Evolutionary conservation across 2,888 invertebrate species (phyloP).

Genomic region (Cheilosia impressa): DNA sequence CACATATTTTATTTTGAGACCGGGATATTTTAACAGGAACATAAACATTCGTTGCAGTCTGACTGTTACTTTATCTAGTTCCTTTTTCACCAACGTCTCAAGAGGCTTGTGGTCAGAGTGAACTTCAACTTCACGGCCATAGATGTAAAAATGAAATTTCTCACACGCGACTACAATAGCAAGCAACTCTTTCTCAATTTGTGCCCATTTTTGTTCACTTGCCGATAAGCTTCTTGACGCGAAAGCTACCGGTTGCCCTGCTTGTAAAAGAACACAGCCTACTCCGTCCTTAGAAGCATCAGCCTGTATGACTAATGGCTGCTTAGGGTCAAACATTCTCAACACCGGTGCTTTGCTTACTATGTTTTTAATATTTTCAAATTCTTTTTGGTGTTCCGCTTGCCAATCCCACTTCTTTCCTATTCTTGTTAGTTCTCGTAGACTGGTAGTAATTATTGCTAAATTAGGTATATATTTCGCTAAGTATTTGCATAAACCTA

Average conservation of each 20-base stretch:
- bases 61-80: conserved; percentile 75
- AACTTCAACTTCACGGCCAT: conserved; percentile 75
- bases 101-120: conserved; percentile 79
- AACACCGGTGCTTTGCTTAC: conserved; percentile 30
- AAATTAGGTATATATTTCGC: conserved; percentile 74
- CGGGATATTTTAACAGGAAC: conserved; percentile 77
- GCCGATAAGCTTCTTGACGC: conserved; percentile 78
- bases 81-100: conserved; percentile 77
- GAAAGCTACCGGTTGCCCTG: conserved; percentile 78
- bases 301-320: conserved; percentile 9
- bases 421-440: conserved; percentile 62
- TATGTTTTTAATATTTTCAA: conserved; percentile 46
- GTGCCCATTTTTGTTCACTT: conserved; percentile 79
- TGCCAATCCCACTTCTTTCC: conserved; percentile 64
- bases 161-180: conserved; percentile 76
- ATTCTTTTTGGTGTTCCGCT: conserved; percentile 56
- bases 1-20: conserved; percentile 73
- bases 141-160: conserved; percentile 47
- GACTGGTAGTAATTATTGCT: conserved; percentile 45
- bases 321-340: conserved; percentile 31
- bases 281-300: conserved; percentile 28
- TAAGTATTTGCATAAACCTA: conserved; percentile 74
- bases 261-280: conserved; percentile 76
- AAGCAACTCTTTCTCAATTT: conserved; percentile 82
- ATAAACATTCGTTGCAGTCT: conserved; percentile 38